phyloP scores from a whole-genome alignment of 2,888 invertebrate genomes.

The Molorchus minor region DNA sequence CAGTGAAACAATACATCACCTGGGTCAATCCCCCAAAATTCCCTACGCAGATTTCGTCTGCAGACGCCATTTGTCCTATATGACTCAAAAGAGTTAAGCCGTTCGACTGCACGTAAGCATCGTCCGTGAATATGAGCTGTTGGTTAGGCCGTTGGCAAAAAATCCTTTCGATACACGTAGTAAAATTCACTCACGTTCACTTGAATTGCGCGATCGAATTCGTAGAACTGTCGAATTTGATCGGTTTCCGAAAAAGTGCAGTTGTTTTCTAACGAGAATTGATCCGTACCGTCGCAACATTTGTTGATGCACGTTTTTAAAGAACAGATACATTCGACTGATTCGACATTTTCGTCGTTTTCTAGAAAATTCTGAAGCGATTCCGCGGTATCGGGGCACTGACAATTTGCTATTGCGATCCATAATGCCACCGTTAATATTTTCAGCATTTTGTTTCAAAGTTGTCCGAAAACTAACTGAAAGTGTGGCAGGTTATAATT shows the following conservation, averaged over 20 bases:
- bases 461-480: too few relatives aligned
- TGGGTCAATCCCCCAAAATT: background rate
- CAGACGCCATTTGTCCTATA: background rate
- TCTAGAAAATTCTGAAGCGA: too few relatives aligned
- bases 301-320: conserved; percentile 37
- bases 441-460: too few relatives aligned
- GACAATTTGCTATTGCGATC: too few relatives aligned
- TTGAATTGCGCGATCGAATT: background rate
- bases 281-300: conserved; percentile 35
- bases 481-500: too few relatives aligned
- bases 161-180: background rate
- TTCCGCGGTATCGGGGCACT: too few relatives aligned
- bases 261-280: background rate
- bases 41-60: conserved; percentile 37
- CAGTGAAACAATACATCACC: background rate
- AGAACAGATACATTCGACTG: conserved; percentile 34
- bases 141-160: conserved; percentile 7
- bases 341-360: conserved; percentile 5
- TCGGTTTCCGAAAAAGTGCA: background rate
- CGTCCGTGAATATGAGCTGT: conserved; percentile 11
- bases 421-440: too few relatives aligned
- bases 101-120: conserved; percentile 35
- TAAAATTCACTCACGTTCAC: background rate
- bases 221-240: background rate
- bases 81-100: conserved; percentile 27